A percentile compares a stretch with the other conserved stretches of the same genome.
Conservation (phyloP, 2,113 vertebrate genomes). For the Amia ocellicauda region DNA sequence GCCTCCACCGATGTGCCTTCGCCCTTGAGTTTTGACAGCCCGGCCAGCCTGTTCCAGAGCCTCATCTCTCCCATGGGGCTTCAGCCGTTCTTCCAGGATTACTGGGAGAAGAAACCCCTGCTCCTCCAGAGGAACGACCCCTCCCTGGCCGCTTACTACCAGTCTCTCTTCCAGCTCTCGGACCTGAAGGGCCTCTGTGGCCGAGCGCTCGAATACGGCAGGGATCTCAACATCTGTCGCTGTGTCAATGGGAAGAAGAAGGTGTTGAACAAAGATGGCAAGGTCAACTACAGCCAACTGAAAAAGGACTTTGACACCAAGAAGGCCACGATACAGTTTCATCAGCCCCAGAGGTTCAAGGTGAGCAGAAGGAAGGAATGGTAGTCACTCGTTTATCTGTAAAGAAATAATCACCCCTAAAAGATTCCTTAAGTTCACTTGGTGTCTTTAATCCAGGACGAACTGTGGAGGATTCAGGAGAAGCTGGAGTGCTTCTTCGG, state of each 20-base stretch:
- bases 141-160: slow-evolving; percentile 59
- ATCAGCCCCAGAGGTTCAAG: slow-evolving; percentile 93
- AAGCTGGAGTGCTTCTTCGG: slow-evolving; percentile 88
- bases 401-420: no score
- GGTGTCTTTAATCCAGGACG: slow-evolving; percentile 66
- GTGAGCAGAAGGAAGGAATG: slow-evolving; percentile 50
- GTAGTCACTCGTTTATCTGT: neutral
- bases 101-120: slow-evolving; percentile 86
- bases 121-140: slow-evolving; percentile 70
- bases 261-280: slow-evolving; percentile 75
- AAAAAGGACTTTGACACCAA: slow-evolving; percentile 74
- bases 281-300: slow-evolving; percentile 68
- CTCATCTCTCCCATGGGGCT: slow-evolving; percentile 74
- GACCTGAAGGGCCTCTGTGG: slow-evolving; percentile 70
- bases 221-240: slow-evolving; percentile 78
- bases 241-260: slow-evolving; percentile 75
- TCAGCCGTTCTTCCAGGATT: slow-evolving; percentile 75
- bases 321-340: slow-evolving; percentile 86
- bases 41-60: slow-evolving; percentile 71
- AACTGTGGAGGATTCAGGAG: slow-evolving; percentile 88
- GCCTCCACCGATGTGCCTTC: neutral
- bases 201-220: slow-evolving; percentile 63
- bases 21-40: slow-evolving; percentile 62
- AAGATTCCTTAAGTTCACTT: no score
- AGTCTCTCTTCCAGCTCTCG: slow-evolving; percentile 74